These are phyloP conservation scores for Chloromyia formosa DNA, from an alignment of 2,888 invertebrate species.

Conservation along the genomic window DNA sequence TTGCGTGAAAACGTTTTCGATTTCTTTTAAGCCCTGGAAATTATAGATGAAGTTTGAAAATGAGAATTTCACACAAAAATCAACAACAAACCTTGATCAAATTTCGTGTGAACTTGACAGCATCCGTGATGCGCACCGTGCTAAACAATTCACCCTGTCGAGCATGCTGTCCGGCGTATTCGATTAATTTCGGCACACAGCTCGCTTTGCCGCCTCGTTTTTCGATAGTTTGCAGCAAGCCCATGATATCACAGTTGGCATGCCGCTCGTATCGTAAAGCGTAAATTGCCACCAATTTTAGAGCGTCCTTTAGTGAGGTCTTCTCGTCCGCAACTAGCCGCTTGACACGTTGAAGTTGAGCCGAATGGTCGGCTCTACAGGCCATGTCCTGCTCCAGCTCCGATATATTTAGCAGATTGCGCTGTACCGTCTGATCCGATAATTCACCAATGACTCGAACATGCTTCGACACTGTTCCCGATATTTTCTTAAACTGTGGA, in stretches of 20 bases:
- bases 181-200: constrained; percentile 72
- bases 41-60: background rate
- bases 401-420: constrained; percentile 87
- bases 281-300: constrained; percentile 90
- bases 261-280: constrained; percentile 93
- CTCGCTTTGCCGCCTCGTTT: constrained; percentile 76
- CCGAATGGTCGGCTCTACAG: constrained; percentile 84
- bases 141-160: constrained; percentile 86
- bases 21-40: constrained; percentile 83
- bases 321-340: constrained; percentile 79
- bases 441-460: constrained; percentile 96
- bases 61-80: constrained; percentile 20
- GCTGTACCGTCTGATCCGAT: constrained; percentile 80
- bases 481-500: constrained; percentile 97
- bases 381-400: constrained; percentile 94
- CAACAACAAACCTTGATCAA: constrained; percentile 57
- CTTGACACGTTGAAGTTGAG: constrained; percentile 81
- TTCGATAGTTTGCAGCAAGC: constrained; percentile 78
- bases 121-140: constrained; percentile 91
- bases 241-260: constrained; percentile 81
- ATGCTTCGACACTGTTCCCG: constrained; percentile 96
- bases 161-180: constrained; percentile 86
- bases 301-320: constrained; percentile 79
- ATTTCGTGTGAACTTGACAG: constrained; percentile 75
- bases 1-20: constrained; percentile 99